Percentiles rank a stretch among this genome's conserved stretches.
phyloP scores from a whole-genome alignment of 2,797 vertebrate species.

The Liparis tanakae region DNA sequence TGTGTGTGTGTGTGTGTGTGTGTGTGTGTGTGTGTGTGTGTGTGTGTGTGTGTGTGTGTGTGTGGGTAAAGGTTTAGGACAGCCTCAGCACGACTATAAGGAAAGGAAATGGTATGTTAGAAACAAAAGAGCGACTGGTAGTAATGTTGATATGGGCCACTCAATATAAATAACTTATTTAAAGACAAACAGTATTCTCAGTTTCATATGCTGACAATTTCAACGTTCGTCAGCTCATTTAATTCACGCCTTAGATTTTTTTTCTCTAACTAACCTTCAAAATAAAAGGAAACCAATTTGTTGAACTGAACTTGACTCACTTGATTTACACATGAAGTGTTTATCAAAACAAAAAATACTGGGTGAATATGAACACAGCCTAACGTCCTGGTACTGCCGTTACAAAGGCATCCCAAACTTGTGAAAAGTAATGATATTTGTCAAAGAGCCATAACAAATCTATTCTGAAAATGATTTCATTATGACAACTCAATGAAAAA shows the following conservation, averaged over 20 bases:
- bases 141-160: conserved; percentile 17
- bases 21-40: background rate
- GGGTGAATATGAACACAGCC: background rate
- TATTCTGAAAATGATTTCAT: background rate
- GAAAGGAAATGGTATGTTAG: conserved; percentile 15
- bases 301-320: conserved; percentile 8
- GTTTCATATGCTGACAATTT: background rate
- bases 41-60: background rate
- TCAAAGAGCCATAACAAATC: background rate
- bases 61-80: conserved; percentile 3
- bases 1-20: background rate
- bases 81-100: conserved; percentile 22
- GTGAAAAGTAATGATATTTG: background rate
- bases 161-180: conserved; percentile 25
- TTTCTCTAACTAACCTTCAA: conserved; percentile 1
- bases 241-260: conserved; percentile 2
- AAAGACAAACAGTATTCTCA: conserved; percentile 12
- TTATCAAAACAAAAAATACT: background rate
- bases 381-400: background rate
- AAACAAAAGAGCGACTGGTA: conserved; percentile 24
- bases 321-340: background rate
- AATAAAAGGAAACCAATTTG: conserved; percentile 5
- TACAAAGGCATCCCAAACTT: background rate
- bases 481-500: conserved; percentile 13
- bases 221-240: conserved; percentile 15